Conservation (phyloP, 2,113 vertebrate species). For the Gymnarchus niloticus region DNA sequence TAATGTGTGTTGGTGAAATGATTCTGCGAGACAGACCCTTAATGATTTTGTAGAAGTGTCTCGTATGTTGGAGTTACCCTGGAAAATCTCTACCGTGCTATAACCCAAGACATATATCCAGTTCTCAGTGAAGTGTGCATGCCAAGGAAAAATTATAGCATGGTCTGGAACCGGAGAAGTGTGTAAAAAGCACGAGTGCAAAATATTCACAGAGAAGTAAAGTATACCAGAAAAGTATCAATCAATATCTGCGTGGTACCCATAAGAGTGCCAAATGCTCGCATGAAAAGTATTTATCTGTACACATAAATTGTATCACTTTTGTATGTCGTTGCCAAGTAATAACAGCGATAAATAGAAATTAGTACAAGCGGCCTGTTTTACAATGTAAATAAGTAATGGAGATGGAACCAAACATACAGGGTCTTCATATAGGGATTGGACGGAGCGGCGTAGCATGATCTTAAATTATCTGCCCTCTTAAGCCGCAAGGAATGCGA, state of each 20-base stretch:
- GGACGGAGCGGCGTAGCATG: neutral
- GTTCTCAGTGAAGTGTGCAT: neutral
- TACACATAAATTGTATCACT: neutral
- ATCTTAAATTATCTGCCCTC: neutral
- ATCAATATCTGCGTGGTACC: neutral
- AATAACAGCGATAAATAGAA: neutral
- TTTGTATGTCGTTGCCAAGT: neutral
- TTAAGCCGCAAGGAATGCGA: neutral
- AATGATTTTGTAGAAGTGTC: neutral
- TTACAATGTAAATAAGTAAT: neutral
- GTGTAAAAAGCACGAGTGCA: neutral
- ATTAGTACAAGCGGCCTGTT: neutral
- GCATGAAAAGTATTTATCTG: neutral
- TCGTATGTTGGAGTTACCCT: neutral
- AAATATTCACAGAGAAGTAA: neutral
- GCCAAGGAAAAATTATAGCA: neutral
- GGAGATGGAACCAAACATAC: neutral
- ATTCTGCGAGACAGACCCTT: neutral
- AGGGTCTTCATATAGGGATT: neutral
- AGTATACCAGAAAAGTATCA: neutral
- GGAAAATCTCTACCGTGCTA: neutral
- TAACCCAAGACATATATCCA: neutral
- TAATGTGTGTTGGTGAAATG: neutral
- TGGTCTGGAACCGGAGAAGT: neutral
- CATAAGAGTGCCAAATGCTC: neutral